phyloP scores from a whole-genome alignment of 2,888 invertebrate genomes.

The Platerodrilus igneus region DNA sequence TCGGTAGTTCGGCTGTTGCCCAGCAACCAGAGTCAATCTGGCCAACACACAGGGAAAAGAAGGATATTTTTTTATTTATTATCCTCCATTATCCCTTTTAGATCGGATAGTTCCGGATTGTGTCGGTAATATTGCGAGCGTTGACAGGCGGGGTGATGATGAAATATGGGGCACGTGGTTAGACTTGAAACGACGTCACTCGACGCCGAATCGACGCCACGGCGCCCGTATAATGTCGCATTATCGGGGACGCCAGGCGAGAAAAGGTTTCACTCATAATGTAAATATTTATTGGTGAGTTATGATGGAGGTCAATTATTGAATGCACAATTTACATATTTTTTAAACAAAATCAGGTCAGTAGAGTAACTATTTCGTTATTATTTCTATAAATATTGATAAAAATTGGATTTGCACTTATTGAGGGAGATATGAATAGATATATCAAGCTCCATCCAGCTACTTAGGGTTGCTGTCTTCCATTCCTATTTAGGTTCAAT shows the following conservation, averaged over 20 bases:
- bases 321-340: too few species aligned
- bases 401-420: slow-evolving; percentile 11
- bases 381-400: slow-evolving; percentile 3
- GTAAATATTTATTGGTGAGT: slow-evolving; percentile 35
- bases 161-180: slow-evolving; percentile 71
- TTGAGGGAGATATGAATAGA: slow-evolving; percentile 15
- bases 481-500: slow-evolving; percentile 32
- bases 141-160: slow-evolving; percentile 56
- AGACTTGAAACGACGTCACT: slow-evolving; percentile 68
- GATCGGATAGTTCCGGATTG: slow-evolving; percentile 38
- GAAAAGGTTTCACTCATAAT: slow-evolving; percentile 38
- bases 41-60: slow-evolving; percentile 49
- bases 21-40: slow-evolving; percentile 56
- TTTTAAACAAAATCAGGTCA: slow-evolving; percentile 26
- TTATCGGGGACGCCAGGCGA: slow-evolving; percentile 40
- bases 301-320: slow-evolving; percentile 27
- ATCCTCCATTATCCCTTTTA: slow-evolving; percentile 47
- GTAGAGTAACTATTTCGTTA: slow-evolving; percentile 16
- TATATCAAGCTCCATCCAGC: slow-evolving; percentile 14
- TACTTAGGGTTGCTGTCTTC: slow-evolving; percentile 30
- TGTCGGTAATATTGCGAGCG: slow-evolving; percentile 28
- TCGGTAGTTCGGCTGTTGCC: slow-evolving; percentile 52
- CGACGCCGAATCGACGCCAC: slow-evolving; percentile 50
- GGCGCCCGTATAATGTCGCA: slow-evolving; percentile 48
- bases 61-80: slow-evolving; percentile 50